Conservation (phyloP, 1,140 invertebrate species). For the Vanessa atalanta region DNA sequence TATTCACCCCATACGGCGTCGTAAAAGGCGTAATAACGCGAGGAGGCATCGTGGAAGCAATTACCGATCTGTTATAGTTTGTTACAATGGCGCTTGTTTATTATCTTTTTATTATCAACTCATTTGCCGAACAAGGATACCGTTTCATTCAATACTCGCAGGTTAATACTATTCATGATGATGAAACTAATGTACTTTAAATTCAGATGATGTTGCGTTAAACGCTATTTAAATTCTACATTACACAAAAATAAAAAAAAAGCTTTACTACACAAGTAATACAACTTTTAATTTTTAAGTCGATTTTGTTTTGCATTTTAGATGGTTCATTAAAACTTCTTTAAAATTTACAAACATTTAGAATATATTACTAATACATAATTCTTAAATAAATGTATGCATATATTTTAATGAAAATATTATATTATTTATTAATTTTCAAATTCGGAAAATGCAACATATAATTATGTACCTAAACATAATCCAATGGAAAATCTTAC, state of each 20-base stretch:
- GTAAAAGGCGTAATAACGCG: slow-evolving; percentile 80
- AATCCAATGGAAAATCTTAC: slow-evolving; percentile 35
- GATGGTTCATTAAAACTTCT: no score
- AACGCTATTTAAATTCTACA: no score
- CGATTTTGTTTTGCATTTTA: no score
- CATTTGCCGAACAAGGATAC: slow-evolving; percentile 75
- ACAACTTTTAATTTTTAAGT: no score
- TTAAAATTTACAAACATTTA: no score
- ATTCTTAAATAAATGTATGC: no score
- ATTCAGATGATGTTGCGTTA: no score
- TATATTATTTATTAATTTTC: not conserved
- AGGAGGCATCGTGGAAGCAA: slow-evolving; percentile 79
- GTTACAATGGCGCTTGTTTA: slow-evolving; percentile 79
- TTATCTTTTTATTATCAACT: slow-evolving; percentile 79
- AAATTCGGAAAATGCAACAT: not conserved
- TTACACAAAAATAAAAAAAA: no score
- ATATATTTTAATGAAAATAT: not conserved
- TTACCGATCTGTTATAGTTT: slow-evolving; percentile 81
- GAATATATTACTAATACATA: no score
- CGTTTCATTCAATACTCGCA: slow-evolving; percentile 68
- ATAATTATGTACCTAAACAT: slow-evolving; percentile 33
- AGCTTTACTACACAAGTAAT: no score
- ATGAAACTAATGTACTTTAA: no score
- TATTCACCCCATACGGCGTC: slow-evolving; percentile 79
- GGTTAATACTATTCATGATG: not conserved